Evolutionary conservation across 2,113 vertebrate genomes (phyloP).

Genomic region (Phalacrocorax pelagicus): DNA sequence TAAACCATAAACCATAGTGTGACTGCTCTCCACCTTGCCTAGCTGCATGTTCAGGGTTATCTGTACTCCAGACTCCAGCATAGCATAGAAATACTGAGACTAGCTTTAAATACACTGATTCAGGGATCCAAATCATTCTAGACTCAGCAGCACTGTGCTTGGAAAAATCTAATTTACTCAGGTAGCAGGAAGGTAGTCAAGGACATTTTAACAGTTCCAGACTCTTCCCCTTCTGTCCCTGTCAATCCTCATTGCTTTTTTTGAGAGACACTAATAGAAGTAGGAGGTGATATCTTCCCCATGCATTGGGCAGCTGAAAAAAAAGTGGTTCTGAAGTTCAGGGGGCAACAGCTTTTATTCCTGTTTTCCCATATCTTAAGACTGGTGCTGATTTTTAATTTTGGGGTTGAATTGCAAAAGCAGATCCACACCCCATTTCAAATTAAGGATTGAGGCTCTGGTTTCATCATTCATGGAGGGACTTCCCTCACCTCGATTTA

Average conservation of each 20-base stretch:
- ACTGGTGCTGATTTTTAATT: not conserved
- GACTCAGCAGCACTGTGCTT: not conserved
- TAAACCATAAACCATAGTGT: not conserved
- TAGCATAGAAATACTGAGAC: not conserved
- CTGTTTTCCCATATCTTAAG: not conserved
- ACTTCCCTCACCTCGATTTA: not conserved
- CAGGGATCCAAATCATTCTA: not conserved
- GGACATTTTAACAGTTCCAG: not conserved
- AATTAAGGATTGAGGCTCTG: not conserved
- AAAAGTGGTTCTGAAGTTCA: not conserved
- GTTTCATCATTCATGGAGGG: accelerated
- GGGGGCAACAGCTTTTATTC: not conserved
- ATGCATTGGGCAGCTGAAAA: not conserved
- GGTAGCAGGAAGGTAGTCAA: not conserved
- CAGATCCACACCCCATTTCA: not conserved
- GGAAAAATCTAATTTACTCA: not conserved
- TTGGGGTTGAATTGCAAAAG: not conserved
- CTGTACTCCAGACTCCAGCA: not conserved
- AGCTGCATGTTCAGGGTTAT: not conserved
- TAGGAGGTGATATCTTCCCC: not conserved
- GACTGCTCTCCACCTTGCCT: not conserved
- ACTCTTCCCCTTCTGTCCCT: not conserved
- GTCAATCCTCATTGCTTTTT: not conserved
- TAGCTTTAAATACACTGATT: not conserved
- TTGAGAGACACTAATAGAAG: not conserved